phyloP scores from a whole-genome alignment of 2,797 vertebrate genomes.

The Mormyrus hasselquistii region DNA sequence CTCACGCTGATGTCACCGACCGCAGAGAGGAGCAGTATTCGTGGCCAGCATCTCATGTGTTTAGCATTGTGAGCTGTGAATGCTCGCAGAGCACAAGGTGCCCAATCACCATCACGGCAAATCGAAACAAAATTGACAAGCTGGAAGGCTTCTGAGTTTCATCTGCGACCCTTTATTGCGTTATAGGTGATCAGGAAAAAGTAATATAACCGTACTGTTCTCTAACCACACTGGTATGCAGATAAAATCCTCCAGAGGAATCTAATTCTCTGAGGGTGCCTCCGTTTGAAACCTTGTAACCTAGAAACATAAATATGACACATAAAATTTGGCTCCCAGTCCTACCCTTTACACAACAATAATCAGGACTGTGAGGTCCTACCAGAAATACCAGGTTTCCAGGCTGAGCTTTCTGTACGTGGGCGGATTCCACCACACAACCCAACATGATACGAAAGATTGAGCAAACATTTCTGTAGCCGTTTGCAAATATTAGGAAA shows the following conservation, averaged over 20 bases:
- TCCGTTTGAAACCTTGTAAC: slow-evolving; percentile 10
- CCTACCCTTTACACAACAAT: background rate
- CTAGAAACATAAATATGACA: slow-evolving; percentile 17
- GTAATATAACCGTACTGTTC: background rate
- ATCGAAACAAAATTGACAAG: background rate
- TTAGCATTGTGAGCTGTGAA: background rate
- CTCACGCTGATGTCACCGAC: background rate
- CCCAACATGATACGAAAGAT: background rate
- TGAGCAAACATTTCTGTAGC: slow-evolving; percentile 2
- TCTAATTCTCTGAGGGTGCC: background rate
- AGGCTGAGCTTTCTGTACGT: background rate
- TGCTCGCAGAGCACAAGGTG: background rate
- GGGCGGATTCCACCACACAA: slow-evolving; percentile 8
- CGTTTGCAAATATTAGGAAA: background rate
- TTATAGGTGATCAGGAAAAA: background rate
- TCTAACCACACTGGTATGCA: background rate
- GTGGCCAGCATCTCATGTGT: background rate
- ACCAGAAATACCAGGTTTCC: slow-evolving; percentile 11
- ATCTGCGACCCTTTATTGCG: background rate
- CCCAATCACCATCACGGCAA: background rate
- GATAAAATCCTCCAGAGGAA: background rate
- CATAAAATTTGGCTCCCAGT: slow-evolving; percentile 8
- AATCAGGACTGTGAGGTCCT: background rate
- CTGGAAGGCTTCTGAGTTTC: background rate
- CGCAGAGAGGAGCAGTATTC: background rate